phyloP scores from a whole-genome alignment of 2,113 vertebrate genomes.

The Cynocephalus volans region DNA sequence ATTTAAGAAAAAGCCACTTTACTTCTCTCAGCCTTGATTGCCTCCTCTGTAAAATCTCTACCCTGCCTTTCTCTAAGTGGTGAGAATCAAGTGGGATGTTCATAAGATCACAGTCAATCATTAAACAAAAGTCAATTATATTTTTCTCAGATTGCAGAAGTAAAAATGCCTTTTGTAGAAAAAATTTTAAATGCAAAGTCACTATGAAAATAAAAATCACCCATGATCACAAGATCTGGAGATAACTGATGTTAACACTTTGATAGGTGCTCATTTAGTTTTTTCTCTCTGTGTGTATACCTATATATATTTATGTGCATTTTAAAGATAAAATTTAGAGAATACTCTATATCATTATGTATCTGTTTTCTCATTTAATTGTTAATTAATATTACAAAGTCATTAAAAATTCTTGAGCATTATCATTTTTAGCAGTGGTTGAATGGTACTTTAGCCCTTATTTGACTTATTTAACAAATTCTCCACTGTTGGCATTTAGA shows the following conservation, averaged over 20 bases:
- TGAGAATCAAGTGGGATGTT: constrained; percentile 68
- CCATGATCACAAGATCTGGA: constrained; percentile 9
- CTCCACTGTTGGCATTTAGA: constrained; percentile 33
- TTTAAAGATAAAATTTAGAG: constrained; percentile 54
- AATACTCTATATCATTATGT: not conserved
- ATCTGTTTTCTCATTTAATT: constrained; percentile 23
- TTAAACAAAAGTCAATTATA: constrained; percentile 67
- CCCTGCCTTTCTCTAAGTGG: not conserved
- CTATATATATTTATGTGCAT: not conserved
- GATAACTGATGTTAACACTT: constrained; percentile 52
- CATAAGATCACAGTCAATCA: not conserved
- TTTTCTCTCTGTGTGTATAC: not conserved
- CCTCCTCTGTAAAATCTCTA: constrained; percentile 32
- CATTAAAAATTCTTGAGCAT: constrained; percentile 28
- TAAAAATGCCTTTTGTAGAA: constrained; percentile 54
- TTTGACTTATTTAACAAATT: constrained; percentile 49
- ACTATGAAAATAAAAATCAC: constrained; percentile 35
- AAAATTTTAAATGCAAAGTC: not conserved
- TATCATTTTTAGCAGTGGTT: constrained; percentile 3
- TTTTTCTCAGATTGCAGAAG: constrained; percentile 52
- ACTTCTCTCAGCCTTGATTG: not conserved
- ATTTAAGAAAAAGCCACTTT: not conserved
- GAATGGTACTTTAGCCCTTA: not conserved
- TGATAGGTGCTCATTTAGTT: not conserved
- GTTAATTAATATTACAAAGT: not conserved